These are phyloP conservation scores for Cherax quadricarinatus DNA, from an alignment of 1,140 invertebrate genomes.

Conservation along the genomic window DNA sequence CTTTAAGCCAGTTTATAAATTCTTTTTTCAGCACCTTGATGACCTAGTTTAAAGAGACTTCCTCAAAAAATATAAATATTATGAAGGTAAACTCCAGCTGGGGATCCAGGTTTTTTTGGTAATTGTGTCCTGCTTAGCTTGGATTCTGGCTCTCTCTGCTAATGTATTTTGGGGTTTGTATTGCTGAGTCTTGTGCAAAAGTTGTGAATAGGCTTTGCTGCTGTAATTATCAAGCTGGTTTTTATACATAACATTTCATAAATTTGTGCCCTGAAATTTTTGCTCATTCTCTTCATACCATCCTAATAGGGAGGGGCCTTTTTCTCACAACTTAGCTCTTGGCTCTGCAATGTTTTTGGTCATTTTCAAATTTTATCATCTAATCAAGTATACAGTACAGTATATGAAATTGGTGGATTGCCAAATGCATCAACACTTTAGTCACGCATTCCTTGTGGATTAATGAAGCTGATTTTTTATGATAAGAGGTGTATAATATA, in stretches of 20 bases:
- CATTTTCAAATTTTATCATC: background rate
- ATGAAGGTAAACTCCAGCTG: slow-evolving; percentile 42
- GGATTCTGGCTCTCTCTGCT: slow-evolving; percentile 14
- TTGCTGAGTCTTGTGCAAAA: background rate
- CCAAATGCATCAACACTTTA: background rate
- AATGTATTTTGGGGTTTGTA: background rate
- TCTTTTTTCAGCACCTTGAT: slow-evolving; percentile 65
- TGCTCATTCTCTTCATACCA: background rate
- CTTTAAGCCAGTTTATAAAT: slow-evolving; percentile 2
- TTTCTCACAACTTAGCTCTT: background rate
- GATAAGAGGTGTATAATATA: too few species aligned
- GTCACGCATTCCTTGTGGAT: background rate
- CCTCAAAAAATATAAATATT: slow-evolving; percentile 32
- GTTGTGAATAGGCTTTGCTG: background rate
- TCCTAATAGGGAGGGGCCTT: background rate
- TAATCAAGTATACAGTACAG: background rate
- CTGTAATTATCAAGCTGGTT: background rate
- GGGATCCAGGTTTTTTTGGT: slow-evolving; percentile 23
- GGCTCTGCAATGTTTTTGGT: background rate
- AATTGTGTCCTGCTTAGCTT: slow-evolving; percentile 42
- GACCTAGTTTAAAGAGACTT: slow-evolving; percentile 60
- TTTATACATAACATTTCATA: background rate
- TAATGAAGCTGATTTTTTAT: too few species aligned
- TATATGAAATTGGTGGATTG: background rate
- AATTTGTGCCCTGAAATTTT: background rate